A percentile compares a stretch with the other conserved stretches of the same genome.
Evolutionary conservation across 2,888 invertebrate genomes (phyloP).

Genomic region (Mallateleia sp.): DNA sequence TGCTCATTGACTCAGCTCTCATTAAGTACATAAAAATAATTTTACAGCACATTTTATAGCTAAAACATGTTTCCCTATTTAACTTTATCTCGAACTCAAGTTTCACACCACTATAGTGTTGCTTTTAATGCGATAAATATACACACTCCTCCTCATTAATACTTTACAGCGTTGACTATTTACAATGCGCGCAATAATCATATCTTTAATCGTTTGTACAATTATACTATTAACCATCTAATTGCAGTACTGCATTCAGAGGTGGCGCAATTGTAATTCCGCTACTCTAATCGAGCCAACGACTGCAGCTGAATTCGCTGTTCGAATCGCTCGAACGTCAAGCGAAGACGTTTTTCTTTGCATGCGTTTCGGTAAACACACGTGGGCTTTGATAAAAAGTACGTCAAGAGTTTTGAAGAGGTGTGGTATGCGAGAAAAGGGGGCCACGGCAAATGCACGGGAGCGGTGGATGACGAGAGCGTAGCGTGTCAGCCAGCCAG

Average conservation of each 20-base stretch:
- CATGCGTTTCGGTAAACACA: conserved; percentile 42
- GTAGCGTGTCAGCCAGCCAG: conserved; percentile 67
- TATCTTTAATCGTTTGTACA: background rate
- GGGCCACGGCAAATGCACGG: conserved; percentile 70
- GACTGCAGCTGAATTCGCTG: background rate
- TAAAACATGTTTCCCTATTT: too few species aligned
- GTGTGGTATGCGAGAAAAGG: conserved; percentile 74
- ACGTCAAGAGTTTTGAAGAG: conserved; percentile 68
- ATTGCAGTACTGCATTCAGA: background rate
- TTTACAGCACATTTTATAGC: too few species aligned
- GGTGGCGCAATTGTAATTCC: background rate
- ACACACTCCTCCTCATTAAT: background rate
- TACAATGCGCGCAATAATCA: background rate
- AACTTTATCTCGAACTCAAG: too few species aligned
- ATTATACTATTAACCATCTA: background rate
- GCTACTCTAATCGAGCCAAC: background rate
- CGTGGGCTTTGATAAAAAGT: conserved; percentile 63
- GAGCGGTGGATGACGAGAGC: conserved; percentile 74
- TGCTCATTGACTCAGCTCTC: too few species aligned
- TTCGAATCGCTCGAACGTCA: background rate
- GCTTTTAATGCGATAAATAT: too few species aligned
- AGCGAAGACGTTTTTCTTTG: conserved; percentile 26
- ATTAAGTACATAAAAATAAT: too few species aligned
- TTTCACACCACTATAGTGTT: too few species aligned
- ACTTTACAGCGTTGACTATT: background rate